Conservation (phyloP, 2,797 vertebrate genomes). For the Pampus argenteus region DNA sequence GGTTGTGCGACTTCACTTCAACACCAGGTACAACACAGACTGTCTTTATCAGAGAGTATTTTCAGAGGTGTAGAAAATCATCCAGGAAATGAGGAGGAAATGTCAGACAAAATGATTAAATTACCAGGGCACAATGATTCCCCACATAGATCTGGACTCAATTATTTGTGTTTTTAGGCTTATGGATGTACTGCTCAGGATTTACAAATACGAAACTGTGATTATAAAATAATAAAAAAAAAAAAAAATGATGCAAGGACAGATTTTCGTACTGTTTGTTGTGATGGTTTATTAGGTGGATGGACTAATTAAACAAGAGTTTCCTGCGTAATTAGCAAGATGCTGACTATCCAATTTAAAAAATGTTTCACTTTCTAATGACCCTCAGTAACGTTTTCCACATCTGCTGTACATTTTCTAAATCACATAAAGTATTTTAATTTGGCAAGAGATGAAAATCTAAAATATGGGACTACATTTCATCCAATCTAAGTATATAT, state of each 20-base stretch:
- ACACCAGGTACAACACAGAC: neutral
- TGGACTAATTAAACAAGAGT: constrained; percentile 62
- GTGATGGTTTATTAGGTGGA: constrained; percentile 63
- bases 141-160: constrained; percentile 25
- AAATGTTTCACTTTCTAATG: neutral
- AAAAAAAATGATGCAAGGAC: constrained; percentile 37
- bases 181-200: constrained; percentile 25
- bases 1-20: constrained; percentile 8
- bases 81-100: constrained; percentile 36
- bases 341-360: constrained; percentile 49
- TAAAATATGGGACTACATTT: constrained; percentile 20
- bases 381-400: neutral
- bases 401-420: neutral
- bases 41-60: constrained; percentile 26
- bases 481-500: constrained; percentile 8
- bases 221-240: no score
- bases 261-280: constrained; percentile 58
- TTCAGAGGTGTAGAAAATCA: constrained; percentile 31
- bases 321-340: constrained; percentile 59
- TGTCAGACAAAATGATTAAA: constrained; percentile 38
- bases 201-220: constrained; percentile 54
- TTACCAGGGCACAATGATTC: constrained; percentile 21
- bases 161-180: constrained; percentile 47
- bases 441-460: constrained; percentile 17
- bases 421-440: neutral